Evolutionary conservation across 2,888 invertebrate species (phyloP), one percentile per base, ranked within the genome.

Genomic region (Hecatera dysodea): DNA sequence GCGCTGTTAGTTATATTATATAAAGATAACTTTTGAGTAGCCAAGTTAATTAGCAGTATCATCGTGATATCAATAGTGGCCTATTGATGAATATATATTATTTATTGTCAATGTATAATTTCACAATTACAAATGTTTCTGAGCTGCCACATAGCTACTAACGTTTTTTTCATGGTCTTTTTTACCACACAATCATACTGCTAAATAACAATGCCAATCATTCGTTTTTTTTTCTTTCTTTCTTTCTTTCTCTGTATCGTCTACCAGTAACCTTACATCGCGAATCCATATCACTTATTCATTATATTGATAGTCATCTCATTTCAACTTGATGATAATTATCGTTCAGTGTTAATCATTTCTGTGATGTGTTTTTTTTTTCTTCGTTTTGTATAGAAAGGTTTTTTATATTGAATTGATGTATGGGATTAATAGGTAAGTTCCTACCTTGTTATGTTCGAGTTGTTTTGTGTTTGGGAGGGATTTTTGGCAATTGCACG

Each of bases 341-440:
- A 90, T 90, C 89, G 90, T 89, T 85, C 84, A 87, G 84, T 89
- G 89, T 91, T 92, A 91, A 91, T 92, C 83, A 89, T 90, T 88
- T 87, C 53, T 60, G 11, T 81, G 89, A 89, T 85, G 73, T 86
- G 87, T 90, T 90, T 86, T 86, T 85, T 87, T 88, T 88, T 39
- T 88, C 82, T 71, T 67, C 55, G 55, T 59, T 72, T 57, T 17
- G 77, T 70, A 72, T 70, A 67, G 77, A 86, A 82, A 80, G 65
- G 67, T 62, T 67, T 72, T 76, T 72, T 72, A 61, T 39, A 82
- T 78, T 81, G 81, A 75, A 80, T 74, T 82, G 73, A 82, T 83
- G 27, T 57, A 63, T 78, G 64, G 42, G 11, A 56, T 62, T 67
- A 55, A 63, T 66, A 66, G 39, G 39, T 57, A n/a, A n/a, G n/a